phyloP scores from a whole-genome alignment of 30 jellyfish, hydroid and myxozoan species.

The Aurelia aurita region DNA sequence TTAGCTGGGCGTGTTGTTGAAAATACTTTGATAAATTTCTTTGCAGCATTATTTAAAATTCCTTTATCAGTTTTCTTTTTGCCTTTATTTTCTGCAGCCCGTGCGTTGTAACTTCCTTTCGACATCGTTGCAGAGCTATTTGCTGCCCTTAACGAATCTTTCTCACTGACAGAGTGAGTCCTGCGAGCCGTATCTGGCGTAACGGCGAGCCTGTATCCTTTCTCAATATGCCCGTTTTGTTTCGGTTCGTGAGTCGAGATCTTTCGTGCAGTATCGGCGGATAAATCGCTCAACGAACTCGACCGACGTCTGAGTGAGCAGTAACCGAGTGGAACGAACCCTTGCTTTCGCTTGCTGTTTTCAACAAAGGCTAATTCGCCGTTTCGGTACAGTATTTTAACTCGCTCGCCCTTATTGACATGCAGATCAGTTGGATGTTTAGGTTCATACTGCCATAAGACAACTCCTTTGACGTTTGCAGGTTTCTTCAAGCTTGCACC shows the following conservation, averaged over 20 bases:
- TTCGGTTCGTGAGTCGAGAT: not conserved
- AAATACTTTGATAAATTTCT: conserved; percentile 37
- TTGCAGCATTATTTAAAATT: conserved; percentile 45
- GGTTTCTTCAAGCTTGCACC: conserved; percentile 65
- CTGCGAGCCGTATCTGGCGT: not conserved
- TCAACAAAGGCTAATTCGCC: conserved; percentile 79
- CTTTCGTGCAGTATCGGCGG: conserved; percentile 42
- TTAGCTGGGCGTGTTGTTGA: conserved; percentile 4
- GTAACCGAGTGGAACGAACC: conserved; percentile 61
- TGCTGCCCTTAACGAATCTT: not conserved
- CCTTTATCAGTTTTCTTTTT: conserved; percentile 49
- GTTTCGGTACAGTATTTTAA: conserved; percentile 50
- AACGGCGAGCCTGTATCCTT: not conserved
- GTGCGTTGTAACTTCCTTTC: conserved; percentile 52
- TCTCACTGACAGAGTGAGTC: not conserved
- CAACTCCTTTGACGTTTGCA: conserved; percentile 60
- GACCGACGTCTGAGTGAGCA: conserved; percentile 58
- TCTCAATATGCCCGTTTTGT: not conserved
- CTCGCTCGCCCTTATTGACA: conserved; percentile 69
- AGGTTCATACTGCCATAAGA: conserved; percentile 64
- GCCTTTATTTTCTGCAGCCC: conserved; percentile 33
- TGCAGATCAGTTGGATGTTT: conserved; percentile 68
- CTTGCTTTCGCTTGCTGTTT: conserved; percentile 47
- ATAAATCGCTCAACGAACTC: conserved; percentile 47
- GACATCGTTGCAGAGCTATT: conserved; percentile 18